These are phyloP conservation scores for Byasa hedistus DNA, from an alignment of 2,888 invertebrate genomes.

Conservation along the genomic window DNA sequence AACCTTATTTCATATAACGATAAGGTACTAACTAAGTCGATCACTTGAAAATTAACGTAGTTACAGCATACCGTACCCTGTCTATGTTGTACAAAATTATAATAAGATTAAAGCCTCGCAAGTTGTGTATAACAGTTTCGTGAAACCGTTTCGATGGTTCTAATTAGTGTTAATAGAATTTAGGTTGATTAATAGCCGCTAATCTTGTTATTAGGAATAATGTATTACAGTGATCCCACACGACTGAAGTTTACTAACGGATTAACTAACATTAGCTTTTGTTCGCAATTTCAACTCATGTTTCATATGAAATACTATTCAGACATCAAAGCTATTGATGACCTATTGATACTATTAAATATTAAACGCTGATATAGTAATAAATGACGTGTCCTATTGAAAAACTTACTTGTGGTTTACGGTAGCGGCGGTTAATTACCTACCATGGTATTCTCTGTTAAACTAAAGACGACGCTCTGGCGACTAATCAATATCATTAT, in stretches of 20 bases:
- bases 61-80: not conserved
- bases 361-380: too few relatives aligned
- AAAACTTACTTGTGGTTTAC: too few relatives aligned
- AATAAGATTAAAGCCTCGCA: conserved; percentile 26
- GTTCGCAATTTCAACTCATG: too few relatives aligned
- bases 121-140: conserved; percentile 13
- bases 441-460: too few relatives aligned
- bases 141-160: conserved; percentile 25
- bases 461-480: too few relatives aligned
- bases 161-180: conserved; percentile 18
- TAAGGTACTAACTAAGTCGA: not conserved
- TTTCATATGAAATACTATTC: too few relatives aligned
- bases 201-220: conserved; percentile 9
- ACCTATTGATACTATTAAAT: too few relatives aligned
- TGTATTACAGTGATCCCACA: not conserved
- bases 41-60: not conserved
- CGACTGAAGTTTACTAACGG: not conserved
- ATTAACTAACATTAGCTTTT: not conserved
- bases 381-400: too few relatives aligned
- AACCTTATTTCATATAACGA: not conserved
- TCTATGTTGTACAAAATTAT: conserved; percentile 8
- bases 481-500: too few relatives aligned
- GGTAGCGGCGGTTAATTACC: too few relatives aligned
- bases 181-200: not conserved
- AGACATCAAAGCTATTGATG: too few relatives aligned